Evolutionary conservation across 2,113 vertebrate genomes (phyloP).

Genomic region (Tachysurus vachellii): DNA sequence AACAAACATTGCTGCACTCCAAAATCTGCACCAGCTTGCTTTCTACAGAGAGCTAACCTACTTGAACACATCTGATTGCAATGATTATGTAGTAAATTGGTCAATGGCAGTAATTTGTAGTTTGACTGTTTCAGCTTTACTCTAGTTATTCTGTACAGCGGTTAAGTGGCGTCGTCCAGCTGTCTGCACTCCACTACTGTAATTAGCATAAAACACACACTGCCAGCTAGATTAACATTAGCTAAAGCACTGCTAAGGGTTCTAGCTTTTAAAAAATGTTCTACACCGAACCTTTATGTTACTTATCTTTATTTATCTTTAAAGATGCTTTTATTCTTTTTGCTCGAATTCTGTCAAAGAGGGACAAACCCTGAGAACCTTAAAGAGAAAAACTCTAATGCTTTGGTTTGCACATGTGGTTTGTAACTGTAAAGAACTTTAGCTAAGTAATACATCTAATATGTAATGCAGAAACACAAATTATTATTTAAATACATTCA

Average conservation of each 20-base stretch:
- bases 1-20: slow-evolving; percentile 5
- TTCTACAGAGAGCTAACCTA: slow-evolving; percentile 4
- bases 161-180: slow-evolving; percentile 43
- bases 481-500: too few relatives aligned
- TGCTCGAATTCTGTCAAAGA: neutral
- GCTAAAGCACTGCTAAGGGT: neutral
- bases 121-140: slow-evolving; percentile 36
- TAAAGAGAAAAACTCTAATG: neutral
- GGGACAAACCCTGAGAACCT: neutral
- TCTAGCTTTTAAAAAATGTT: neutral
- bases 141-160: slow-evolving; percentile 1
- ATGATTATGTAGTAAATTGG: slow-evolving; percentile 27
- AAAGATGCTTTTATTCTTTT: neutral
- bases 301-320: neutral
- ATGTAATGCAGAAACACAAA: too few relatives aligned
- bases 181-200: slow-evolving; percentile 27
- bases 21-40: slow-evolving; percentile 19
- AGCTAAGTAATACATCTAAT: neutral
- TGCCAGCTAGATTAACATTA: neutral
- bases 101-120: slow-evolving; percentile 36
- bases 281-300: neutral
- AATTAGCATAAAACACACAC: slow-evolving; percentile 29
- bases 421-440: neutral
- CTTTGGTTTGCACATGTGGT: neutral
- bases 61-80: slow-evolving; percentile 28